phyloP scores from a whole-genome alignment of 2,888 invertebrate species.

The Dione vanillae region DNA sequence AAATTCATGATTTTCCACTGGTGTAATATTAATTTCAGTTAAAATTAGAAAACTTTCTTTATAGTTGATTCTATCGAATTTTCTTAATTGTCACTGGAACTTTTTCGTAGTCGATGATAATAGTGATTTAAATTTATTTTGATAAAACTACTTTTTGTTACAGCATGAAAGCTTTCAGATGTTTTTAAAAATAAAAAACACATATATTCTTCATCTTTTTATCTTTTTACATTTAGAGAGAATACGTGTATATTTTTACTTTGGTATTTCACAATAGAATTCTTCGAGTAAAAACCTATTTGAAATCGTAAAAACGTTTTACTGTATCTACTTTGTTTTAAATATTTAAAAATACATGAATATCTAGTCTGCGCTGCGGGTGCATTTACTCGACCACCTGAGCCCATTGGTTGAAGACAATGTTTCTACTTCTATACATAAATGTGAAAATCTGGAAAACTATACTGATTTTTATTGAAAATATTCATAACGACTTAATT shows the following conservation, averaged over 20 bases:
- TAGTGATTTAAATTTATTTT: not conserved
- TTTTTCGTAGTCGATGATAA: not conserved
- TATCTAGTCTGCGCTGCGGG: conserved; percentile 44
- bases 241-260: not conserved
- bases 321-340: conserved; percentile 24
- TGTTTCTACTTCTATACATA: conserved; percentile 10
- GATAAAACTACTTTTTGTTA: not conserved
- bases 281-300: not conserved
- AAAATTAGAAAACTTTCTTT: conserved; percentile 2
- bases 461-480: not conserved
- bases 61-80: not conserved
- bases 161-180: not conserved
- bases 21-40: conserved; percentile 7
- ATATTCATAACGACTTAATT: not conserved
- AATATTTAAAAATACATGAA: conserved; percentile 45
- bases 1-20: conserved; percentile 9
- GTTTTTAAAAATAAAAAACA: not conserved
- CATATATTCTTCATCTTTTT: no score
- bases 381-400: conserved; percentile 59
- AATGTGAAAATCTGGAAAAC: not conserved
- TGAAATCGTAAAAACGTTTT: conserved; percentile 18
- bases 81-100: conserved; percentile 5
- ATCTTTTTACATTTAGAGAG: no score
- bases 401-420: conserved; percentile 46
- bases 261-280: not conserved